Conservation (phyloP, 30 jellyfish, hydroid and myxozoan species). For the Cassiopea xamachana region DNA sequence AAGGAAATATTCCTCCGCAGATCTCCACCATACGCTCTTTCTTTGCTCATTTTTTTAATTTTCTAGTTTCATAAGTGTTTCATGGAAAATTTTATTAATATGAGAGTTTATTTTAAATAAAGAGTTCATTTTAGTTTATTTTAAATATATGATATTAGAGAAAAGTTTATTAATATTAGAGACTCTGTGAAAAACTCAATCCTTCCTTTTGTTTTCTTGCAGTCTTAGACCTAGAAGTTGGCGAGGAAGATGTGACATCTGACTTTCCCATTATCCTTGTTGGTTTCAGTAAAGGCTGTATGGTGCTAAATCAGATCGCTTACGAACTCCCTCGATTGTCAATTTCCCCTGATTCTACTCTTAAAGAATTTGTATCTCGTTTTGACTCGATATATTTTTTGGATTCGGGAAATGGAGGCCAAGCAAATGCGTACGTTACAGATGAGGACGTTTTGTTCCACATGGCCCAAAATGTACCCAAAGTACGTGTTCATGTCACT, state of each 20-base stretch:
- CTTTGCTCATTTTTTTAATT: too few species aligned
- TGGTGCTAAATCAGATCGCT: conserved; percentile 83
- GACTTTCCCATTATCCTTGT: conserved; percentile 70
- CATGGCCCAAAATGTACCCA: conserved; percentile 63
- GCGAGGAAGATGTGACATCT: conserved; percentile 64
- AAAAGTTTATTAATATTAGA: background rate
- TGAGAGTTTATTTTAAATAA: too few species aligned
- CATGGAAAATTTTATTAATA: too few species aligned
- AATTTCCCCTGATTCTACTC: conserved; percentile 8
- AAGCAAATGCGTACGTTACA: conserved; percentile 78
- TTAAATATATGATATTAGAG: too few species aligned
- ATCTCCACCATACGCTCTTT: too few species aligned
- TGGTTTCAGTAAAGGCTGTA: conserved; percentile 94
- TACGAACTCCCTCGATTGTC: conserved; percentile 73
- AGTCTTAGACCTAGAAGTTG: conserved; percentile 62
- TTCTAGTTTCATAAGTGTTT: too few species aligned
- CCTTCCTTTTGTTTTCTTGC: background rate
- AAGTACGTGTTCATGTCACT: conserved; percentile 76
- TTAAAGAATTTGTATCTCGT: conserved; percentile 41
- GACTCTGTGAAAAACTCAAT: background rate
- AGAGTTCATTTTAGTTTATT: too few species aligned
- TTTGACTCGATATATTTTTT: conserved; percentile 67
- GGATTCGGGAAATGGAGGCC: conserved; percentile 88
- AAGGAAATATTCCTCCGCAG: too few species aligned
- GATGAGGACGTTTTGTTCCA: conserved; percentile 63